Base-by-base conservation (phyloP, 2,888 invertebrate species). In the Coelogynopora nodosa region DNA sequence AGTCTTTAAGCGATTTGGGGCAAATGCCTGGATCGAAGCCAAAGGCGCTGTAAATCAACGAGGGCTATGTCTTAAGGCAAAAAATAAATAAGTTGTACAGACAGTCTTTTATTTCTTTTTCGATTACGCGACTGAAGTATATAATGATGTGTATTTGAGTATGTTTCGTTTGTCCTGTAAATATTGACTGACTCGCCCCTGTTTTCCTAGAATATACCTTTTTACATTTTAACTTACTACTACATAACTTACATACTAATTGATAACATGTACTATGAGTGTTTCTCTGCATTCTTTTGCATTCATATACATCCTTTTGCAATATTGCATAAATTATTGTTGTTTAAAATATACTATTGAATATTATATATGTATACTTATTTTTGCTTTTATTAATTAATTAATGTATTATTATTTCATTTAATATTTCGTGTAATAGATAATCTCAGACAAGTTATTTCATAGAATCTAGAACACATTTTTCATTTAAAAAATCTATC, bases 1-100 rank as follows among this genome's bases (percentile, higher is more conserved):
- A 74, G 74, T 74, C 27, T 74, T 74, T 26, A 74, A 74, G 74
- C 74, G 23, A 74, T 74, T 74, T 74, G 74, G 5, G 74, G 23
- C 74, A 23, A 74, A 74, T 74, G 74, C 74, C 49, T 49, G 49
- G 49, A 49, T 49, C 49, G 49, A 49, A 49, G 49, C 49, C 49
- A 49, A 49, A 49, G 49, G 49, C 49, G 49, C 49, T 49, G 49
- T 49, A 49, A 49, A 49, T 49, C 49, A 49, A 49, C 49, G 49
- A 49, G 49, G 5, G 49, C 49, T 49, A 49, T 49, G 49, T 18
- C 49, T 49, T 49, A 49, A 49, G 49, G 49, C 49, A 49, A 49
- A 49, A 49, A 10, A 49, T 49, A 49, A 49, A 49, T 49, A 49
- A 49, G 49, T 49, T 49, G 49, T 49, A 49, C 49, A 49, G 49